Evolutionary conservation across 2,797 vertebrate genomes (phyloP).

Genomic region (Balearica regulorum): DNA sequence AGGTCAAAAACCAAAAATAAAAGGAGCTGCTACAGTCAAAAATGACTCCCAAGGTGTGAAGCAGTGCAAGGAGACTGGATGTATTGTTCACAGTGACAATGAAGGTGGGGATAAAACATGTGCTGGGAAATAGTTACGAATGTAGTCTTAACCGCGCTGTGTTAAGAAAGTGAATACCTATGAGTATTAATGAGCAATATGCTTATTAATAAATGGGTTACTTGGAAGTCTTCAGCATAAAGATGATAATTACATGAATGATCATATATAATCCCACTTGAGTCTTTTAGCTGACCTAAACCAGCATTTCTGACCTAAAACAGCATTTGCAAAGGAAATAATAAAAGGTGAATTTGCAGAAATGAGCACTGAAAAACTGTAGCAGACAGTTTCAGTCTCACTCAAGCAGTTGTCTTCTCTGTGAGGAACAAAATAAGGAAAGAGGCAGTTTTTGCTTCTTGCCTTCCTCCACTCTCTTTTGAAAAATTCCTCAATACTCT

Average conservation of each 20-base stretch:
- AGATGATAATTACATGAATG: not conserved
- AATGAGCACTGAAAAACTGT: not conserved
- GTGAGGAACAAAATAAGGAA: not conserved
- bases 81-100: not conserved
- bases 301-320: not conserved
- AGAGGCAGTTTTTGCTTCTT: not conserved
- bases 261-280: not conserved
- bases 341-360: not conserved
- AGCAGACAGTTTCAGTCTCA: not conserved
- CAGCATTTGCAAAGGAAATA: not conserved
- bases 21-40: not conserved
- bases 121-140: not conserved
- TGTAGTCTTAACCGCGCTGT: not conserved
- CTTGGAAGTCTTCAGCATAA: not conserved
- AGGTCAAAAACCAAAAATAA: not conserved
- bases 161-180: not conserved
- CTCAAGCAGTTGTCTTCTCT: not conserved
- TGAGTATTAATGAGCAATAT: not conserved
- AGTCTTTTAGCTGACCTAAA: not conserved
- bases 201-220: not conserved
- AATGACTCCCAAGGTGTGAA: not conserved
- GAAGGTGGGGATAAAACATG: not conserved
- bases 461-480: not conserved
- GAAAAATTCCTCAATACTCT: not conserved
- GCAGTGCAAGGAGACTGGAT: not conserved